Percentiles rank a stretch among this genome's conserved stretches.
phyloP scores from a whole-genome alignment of 2,888 invertebrate species.

The Aleiodes leptofemur region DNA sequence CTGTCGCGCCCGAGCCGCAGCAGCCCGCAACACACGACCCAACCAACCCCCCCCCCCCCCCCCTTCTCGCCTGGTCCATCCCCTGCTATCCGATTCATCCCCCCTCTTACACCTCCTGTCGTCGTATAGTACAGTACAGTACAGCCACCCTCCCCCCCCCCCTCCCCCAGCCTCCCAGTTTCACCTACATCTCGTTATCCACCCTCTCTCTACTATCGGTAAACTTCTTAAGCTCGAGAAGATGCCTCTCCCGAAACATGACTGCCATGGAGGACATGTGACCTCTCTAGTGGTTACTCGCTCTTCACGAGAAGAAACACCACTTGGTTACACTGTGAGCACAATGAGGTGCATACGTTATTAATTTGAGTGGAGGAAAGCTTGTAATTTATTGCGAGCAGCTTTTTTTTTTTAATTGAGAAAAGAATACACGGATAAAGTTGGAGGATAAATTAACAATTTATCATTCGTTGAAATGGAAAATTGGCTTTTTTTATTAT shows the following conservation, averaged over 20 bases:
- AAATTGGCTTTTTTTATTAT: too few species aligned
- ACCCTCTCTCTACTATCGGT: slow-evolving; percentile 59
- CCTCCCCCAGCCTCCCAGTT: slow-evolving; percentile 54
- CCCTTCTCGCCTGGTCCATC: slow-evolving; percentile 58
- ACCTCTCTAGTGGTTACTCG: slow-evolving; percentile 11
- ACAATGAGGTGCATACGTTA: slow-evolving; percentile 6
- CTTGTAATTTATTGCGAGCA: background rate
- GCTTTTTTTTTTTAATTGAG: too few species aligned
- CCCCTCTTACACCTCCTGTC: slow-evolving; percentile 32
- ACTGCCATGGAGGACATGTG: slow-evolving; percentile 20
- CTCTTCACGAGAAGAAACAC: background rate
- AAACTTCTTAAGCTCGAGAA: slow-evolving; percentile 57
- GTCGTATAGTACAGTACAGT: slow-evolving; percentile 37
- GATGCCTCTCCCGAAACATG: slow-evolving; percentile 49
- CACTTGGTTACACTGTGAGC: background rate
- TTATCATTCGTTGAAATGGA: too few species aligned
- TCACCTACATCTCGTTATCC: slow-evolving; percentile 66
- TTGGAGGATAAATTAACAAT: too few species aligned
- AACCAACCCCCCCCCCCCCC: slow-evolving; percentile 58
- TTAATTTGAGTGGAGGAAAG: background rate
- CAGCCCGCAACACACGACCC: slow-evolving; percentile 74
- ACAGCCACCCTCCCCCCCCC: slow-evolving; percentile 45
- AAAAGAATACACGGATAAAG: too few species aligned
- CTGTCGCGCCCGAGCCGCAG: slow-evolving; percentile 75
- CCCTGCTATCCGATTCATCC: slow-evolving; percentile 42